Conservation (phyloP, 1,140 invertebrate genomes). For the Anoplophora glabripennis region DNA sequence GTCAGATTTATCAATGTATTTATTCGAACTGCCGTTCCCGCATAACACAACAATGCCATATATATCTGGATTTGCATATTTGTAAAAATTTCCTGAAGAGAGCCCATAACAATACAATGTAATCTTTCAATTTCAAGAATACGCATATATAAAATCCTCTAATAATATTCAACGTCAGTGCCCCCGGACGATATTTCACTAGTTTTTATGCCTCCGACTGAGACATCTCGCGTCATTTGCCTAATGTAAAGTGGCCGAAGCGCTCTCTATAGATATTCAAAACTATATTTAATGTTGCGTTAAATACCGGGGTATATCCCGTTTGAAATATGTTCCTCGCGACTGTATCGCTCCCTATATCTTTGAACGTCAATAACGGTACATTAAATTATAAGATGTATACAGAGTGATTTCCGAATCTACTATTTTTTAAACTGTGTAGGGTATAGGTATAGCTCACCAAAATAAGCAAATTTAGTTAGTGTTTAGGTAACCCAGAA, state of each 20-base stretch:
- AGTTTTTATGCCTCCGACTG: slow-evolving; percentile 30
- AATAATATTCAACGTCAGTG: slow-evolving; percentile 37
- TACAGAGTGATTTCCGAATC: slow-evolving; percentile 9
- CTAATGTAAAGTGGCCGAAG: slow-evolving; percentile 38
- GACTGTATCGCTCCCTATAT: neutral
- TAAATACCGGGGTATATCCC: slow-evolving; percentile 28
- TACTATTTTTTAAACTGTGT: too few species aligned
- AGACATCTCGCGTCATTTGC: slow-evolving; percentile 37
- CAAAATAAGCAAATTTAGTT: too few species aligned
- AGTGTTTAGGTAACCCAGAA: too few species aligned
- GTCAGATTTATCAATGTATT: slow-evolving; percentile 19
- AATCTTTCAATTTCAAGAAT: slow-evolving; percentile 41
- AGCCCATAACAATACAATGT: slow-evolving; percentile 37
- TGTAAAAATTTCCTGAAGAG: slow-evolving; percentile 18
- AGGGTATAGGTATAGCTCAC: too few species aligned
- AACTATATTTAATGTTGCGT: slow-evolving; percentile 41
- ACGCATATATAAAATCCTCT: slow-evolving; percentile 33
- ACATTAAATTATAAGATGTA: slow-evolving; percentile 6
- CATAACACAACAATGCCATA: slow-evolving; percentile 18
- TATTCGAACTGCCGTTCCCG: slow-evolving; percentile 12
- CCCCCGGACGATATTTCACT: slow-evolving; percentile 31
- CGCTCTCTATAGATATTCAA: slow-evolving; percentile 36
- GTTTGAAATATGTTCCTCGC: slow-evolving; percentile 8
- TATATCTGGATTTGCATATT: slow-evolving; percentile 21
- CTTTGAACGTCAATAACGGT: neutral